Percentiles rank a stretch among this genome's conserved stretches.
phyloP scores from a whole-genome alignment of 2,113 vertebrate genomes.

The Plecotus auritus region DNA sequence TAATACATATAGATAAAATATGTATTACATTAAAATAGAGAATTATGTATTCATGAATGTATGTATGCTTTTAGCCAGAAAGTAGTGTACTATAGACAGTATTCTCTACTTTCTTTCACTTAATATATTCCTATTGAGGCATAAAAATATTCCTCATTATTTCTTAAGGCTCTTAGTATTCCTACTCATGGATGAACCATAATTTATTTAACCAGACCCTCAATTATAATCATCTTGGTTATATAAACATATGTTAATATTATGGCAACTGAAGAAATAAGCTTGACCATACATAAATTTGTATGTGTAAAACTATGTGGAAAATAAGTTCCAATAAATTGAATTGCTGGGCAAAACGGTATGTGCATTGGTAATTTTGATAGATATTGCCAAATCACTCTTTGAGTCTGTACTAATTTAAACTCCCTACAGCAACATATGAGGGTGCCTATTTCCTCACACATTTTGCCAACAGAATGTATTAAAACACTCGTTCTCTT shows the following conservation, averaged over 20 bases:
- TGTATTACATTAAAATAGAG: background rate
- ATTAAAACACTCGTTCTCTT: background rate
- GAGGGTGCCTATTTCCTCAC: background rate
- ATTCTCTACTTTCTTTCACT: background rate
- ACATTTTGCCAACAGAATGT: background rate
- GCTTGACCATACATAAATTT: background rate
- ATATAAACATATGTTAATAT: constrained; percentile 1
- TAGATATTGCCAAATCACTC: background rate
- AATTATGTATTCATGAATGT: background rate
- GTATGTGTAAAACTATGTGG: background rate
- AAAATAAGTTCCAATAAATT: background rate
- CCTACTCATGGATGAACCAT: background rate
- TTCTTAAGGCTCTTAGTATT: background rate
- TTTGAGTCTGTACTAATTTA: background rate
- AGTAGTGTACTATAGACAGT: background rate
- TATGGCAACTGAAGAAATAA: background rate
- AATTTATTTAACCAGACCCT: background rate
- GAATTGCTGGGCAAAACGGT: background rate
- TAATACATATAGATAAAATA: background rate
- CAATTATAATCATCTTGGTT: constrained; percentile 2
- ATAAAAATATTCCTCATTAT: background rate
- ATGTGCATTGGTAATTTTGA: background rate
- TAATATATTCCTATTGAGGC: background rate
- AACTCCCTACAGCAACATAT: background rate
- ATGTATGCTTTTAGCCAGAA: background rate